Evolutionary conservation across 2,797 vertebrate species (phyloP), one percentile per base, ranked within the genome.

Genomic region (Neomorphus geoffroyi): DNA sequence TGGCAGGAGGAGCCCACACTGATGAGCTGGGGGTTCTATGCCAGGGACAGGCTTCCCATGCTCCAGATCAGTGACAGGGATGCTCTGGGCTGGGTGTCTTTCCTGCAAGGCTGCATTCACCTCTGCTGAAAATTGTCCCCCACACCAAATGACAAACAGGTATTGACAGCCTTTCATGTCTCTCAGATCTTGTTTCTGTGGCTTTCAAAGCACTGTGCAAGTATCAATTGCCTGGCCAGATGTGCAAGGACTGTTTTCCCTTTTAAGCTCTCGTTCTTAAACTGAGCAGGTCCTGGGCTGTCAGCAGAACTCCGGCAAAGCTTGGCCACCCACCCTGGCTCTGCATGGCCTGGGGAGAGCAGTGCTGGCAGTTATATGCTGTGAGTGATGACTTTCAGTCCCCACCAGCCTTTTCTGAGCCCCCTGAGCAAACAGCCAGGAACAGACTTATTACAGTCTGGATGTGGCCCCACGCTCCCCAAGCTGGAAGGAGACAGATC

Each of bases 351-450:
- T 0, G 17, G 28, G 28, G 4, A 51, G 35, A 57, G 26, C 50
- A 22, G 60, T 0, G 0, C 0, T 0, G 6, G 54, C n/a, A 75
- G 58, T 0, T 0, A 46, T 27, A 56, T 10, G 3, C 28, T 53
- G 28, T 0, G 9, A 50, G 33, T 3, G 57, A 83, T 24, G 12
- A 48, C 48, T 51, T 84, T 53, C 54, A 11, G 21, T 64, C 12
- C 43, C 11, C 50, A 24, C 5, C 41, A 67, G 65, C 33, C 35
- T 13, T 57, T 65, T 72, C 46, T 10, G 18, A 69, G 28, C 11
- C 48, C 27, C 27, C 12, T 0, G 1, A 21, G 32, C 11, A 61
- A 72, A 57, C 2, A 93, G 15, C 46, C 37, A 61, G 37, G 46
- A 58, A 74, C 12, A 21, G 53, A 28, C 1, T 43, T 28, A 7